Conservation (phyloP, 2,888 invertebrate species). For the Muschampia plurimacula region DNA sequence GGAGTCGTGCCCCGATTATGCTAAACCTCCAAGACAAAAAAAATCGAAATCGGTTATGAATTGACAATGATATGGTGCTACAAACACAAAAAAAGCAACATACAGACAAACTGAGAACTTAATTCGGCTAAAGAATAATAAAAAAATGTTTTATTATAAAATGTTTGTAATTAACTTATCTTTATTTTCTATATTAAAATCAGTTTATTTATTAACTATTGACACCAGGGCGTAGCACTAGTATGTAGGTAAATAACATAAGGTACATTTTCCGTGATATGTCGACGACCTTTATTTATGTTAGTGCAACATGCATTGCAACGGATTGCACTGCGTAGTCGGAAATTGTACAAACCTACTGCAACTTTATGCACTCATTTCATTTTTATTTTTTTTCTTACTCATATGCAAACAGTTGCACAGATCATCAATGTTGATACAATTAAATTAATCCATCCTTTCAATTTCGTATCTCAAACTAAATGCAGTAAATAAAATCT, state of each 20-base stretch:
- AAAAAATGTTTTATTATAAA: no score
- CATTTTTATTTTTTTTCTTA: constrained; percentile 26
- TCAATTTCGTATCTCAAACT: no score
- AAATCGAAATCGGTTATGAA: no score
- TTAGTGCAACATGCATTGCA: constrained; percentile 45
- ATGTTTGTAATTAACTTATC: not conserved
- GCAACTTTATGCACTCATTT: constrained; percentile 42
- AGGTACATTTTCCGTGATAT: constrained; percentile 55
- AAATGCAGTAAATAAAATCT: no score
- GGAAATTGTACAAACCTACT: constrained; percentile 48
- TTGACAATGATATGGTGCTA: no score
- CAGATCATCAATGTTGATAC: constrained; percentile 7
- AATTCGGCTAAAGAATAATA: no score
- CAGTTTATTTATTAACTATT: not conserved
- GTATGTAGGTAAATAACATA: constrained; percentile 33
- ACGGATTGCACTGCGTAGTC: constrained; percentile 47
- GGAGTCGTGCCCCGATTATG: no score
- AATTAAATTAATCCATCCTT: not conserved
- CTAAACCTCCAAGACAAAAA: no score
- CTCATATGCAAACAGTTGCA: constrained; percentile 8
- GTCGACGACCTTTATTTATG: constrained; percentile 65
- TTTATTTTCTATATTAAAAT: not conserved
- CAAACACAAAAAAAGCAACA: no score
- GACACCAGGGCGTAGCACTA: constrained; percentile 15
- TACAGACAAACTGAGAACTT: no score